Base-by-base conservation (phyloP, 2,888 invertebrate species). In the Pseudococcus viburni region DNA sequence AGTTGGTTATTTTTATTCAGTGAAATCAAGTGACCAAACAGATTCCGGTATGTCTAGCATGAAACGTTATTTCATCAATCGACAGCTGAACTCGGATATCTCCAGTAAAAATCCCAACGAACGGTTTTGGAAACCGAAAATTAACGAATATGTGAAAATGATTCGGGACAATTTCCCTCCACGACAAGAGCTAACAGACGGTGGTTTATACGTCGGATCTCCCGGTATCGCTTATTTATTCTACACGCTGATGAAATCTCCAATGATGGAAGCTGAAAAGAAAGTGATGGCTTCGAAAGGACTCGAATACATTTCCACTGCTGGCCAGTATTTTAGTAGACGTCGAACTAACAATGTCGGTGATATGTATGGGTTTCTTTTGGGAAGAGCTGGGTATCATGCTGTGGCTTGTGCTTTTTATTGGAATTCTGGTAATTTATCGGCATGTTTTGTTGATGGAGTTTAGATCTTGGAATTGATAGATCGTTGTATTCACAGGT, bases 321-420 rank as follows among this genome's bases (percentile, higher is more conserved):
- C 95, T 1, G 91, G 95, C 89, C 92, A 93, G 64, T 93, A 93
- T 88, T 92, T 93, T 11, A 91, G 92, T n/a, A 91, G 91, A n/a
- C 91, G 91, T 89, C 92, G 46, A 39, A n/a, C 83, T 87, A 89
- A 91, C 80, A 93, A 93, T 89, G 91, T 93, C 90, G 90, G 92
- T n/a, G 94, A 95, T 89, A 93, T 93, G 84, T 94, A 94, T 17
- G 94, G 95, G 0, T 96, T 96, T 91, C 91, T 97, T 17, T 93
- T 96, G n/a, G 97, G 97, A 2, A 94, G 95, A 90, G 95, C 94
- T 12, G 97, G 97, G 0, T 94, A 95, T 6, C 94, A 94, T 91
- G 96, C 96, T 0, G 92, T 96, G 1, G 95, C 95, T 0, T 93
- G 95, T 0, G 95, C 93, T 39, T 91, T 96, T 26, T 93, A 93